Conservation (phyloP, 2,113 vertebrate genomes). For the Brachirus orientalis region DNA sequence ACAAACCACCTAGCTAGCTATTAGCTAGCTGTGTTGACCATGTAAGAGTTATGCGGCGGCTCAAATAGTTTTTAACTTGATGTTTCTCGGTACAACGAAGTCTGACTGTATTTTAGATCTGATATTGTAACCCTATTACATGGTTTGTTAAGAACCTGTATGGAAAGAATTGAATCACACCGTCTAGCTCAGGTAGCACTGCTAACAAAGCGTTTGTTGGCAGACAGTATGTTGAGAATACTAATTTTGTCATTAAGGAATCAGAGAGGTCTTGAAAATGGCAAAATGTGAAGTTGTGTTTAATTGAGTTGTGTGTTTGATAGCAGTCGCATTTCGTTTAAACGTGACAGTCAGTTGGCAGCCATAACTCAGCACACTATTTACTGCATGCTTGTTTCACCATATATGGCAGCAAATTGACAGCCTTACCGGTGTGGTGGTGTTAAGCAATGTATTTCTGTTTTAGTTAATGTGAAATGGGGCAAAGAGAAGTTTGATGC, state of each 20-base stretch:
- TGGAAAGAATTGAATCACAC: background rate
- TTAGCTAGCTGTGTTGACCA: slow-evolving; percentile 33
- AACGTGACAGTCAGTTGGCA: too few species aligned
- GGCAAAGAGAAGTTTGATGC: slow-evolving; percentile 99
- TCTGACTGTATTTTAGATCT: background rate
- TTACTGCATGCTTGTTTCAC: too few species aligned
- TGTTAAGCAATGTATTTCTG: background rate
- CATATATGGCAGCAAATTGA: too few species aligned
- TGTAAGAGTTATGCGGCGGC: background rate
- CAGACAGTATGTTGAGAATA: too few species aligned
- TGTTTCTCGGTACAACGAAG: accelerated
- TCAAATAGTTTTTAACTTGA: background rate
- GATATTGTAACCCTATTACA: accelerated
- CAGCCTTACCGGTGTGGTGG: too few species aligned
- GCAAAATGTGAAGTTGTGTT: too few species aligned
- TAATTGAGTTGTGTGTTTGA: too few species aligned
- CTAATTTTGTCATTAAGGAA: too few species aligned
- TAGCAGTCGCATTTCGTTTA: too few species aligned
- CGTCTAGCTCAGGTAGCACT: background rate
- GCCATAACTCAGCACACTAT: too few species aligned
- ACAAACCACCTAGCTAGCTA: slow-evolving; percentile 22
- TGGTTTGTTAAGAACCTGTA: accelerated
- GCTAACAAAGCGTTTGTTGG: slow-evolving; percentile 26
- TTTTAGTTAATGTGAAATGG: slow-evolving; percentile 97
- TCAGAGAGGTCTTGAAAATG: too few species aligned